These are phyloP conservation scores for Psittacula echo DNA, from an alignment of 2,797 vertebrate genomes.

Conservation along the genomic window DNA sequence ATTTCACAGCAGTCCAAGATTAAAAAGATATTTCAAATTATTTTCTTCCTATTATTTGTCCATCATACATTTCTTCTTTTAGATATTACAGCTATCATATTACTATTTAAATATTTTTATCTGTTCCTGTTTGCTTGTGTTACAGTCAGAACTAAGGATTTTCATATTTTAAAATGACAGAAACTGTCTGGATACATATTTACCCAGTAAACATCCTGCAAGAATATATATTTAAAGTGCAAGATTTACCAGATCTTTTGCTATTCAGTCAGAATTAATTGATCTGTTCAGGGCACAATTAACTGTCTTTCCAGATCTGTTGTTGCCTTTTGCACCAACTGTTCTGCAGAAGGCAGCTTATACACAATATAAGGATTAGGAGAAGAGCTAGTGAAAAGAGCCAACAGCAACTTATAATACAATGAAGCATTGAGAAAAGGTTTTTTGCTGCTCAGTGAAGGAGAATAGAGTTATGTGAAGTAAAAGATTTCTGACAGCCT, in stretches of 20 bases:
- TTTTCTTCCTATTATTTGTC: neutral
- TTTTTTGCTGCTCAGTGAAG: neutral
- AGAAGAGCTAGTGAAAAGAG: neutral
- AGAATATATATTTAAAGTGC: neutral
- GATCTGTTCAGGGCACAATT: neutral
- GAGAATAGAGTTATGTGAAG: neutral
- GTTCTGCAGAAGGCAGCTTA: neutral
- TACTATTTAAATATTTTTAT: neutral
- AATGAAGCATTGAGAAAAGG: neutral
- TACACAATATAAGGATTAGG: neutral
- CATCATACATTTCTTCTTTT: neutral
- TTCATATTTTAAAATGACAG: neutral
- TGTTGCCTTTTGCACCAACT: neutral
- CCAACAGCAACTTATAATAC: neutral
- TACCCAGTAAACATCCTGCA: neutral
- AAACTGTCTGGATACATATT: neutral
- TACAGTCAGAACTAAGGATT: neutral
- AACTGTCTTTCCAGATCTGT: neutral
- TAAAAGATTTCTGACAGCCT: neutral
- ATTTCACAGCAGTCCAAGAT: neutral
- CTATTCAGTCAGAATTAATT: constrained; percentile 4
- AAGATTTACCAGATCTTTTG: neutral
- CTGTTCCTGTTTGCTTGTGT: neutral
- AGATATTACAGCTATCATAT: neutral
- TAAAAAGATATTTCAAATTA: neutral